Evolutionary conservation across 2,888 invertebrate genomes (phyloP).

Genomic region (Xestia c-nigrum): DNA sequence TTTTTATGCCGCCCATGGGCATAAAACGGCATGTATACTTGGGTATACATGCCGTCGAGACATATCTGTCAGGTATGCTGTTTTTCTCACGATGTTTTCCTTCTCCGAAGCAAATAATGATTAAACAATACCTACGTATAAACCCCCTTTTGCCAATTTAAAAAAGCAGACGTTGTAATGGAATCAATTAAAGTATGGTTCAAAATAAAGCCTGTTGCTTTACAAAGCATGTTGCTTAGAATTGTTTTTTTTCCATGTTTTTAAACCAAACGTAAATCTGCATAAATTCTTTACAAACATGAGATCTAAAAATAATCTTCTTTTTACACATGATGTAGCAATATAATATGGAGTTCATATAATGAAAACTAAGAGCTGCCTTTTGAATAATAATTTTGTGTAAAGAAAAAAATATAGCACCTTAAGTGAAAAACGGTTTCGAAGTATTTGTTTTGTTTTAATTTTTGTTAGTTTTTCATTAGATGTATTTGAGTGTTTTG

Average conservation of each 20-base stretch:
- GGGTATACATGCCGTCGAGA: too few species aligned
- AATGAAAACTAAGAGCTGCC: conserved; percentile 48
- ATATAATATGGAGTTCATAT: conserved; percentile 39
- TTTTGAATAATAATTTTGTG: conserved; percentile 40
- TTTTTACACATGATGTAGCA: conserved; percentile 33
- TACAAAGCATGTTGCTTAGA: not conserved
- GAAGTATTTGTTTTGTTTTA: conserved; percentile 38
- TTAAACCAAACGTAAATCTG: conserved; percentile 2
- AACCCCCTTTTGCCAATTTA: too few species aligned
- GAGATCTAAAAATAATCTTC: conserved; percentile 16
- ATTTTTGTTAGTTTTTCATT: conserved; percentile 57
- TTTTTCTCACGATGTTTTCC: too few species aligned
- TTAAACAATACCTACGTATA: too few species aligned
- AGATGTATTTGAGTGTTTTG: conserved; percentile 17
- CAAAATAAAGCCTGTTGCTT: not conserved
- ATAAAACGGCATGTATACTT: too few species aligned
- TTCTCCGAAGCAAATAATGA: too few species aligned
- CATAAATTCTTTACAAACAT: not conserved
- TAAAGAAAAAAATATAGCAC: conserved; percentile 18
- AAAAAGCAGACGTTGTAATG: not conserved
- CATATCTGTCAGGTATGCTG: too few species aligned
- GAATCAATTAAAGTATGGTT: not conserved
- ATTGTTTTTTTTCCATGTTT: not conserved
- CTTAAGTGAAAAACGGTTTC: conserved; percentile 27
- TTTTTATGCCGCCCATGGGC: too few species aligned